Base-by-base conservation (phyloP, 2,113 vertebrate genomes). In the Ptyas mucosa region DNA sequence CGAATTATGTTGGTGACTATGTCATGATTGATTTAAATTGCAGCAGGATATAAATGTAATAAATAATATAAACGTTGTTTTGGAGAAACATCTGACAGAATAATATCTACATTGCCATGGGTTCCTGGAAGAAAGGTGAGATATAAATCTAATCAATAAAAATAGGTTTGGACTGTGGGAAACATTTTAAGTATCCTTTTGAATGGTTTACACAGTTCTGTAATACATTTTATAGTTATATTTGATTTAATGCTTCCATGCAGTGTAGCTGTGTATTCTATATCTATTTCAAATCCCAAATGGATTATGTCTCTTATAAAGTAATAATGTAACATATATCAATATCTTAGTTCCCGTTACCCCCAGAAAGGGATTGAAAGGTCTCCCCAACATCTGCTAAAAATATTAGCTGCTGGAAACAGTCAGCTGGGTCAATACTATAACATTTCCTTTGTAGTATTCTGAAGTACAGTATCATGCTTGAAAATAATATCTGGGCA, bases 341-440 rank as follows among this genome's bases (percentile, higher is more conserved):
- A 94, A 51, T 81, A 95, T 85, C 4, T 0, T 39, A 46, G 64
- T 94, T 91, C 75, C 75, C 7, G 34, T 21, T 43, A 18, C 75
- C 75, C 34, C 34, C 23, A 85, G 57, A 91, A 64, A 94, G 94
- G 69, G 64, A 93, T 93, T 8, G 1, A 85, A 34, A 88, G 61
- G n/a, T 90, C 91, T 91, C 94, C 90, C 91, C 88, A 94, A 95
- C 54, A 90, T 95, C 95, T 96, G 93, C n/a, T 95, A 92, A 92
- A 95, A 90, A 94, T 86, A 85, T 94, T 94, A 95, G 89, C 21
- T 26, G 51, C 90, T 46, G 24, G 94, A 93, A 93, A 88, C 92
- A 43, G 57, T 49, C 24, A 92, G 11, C 93, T 91, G 69, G 89
- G 51, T 24, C 14, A 55, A 43, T 94, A 52, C 34, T 91, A 34